Percentiles rank a stretch among this genome's conserved stretches.
Conservation (phyloP, 2,888 invertebrate genomes). For the Entomobrya multifasciata region DNA sequence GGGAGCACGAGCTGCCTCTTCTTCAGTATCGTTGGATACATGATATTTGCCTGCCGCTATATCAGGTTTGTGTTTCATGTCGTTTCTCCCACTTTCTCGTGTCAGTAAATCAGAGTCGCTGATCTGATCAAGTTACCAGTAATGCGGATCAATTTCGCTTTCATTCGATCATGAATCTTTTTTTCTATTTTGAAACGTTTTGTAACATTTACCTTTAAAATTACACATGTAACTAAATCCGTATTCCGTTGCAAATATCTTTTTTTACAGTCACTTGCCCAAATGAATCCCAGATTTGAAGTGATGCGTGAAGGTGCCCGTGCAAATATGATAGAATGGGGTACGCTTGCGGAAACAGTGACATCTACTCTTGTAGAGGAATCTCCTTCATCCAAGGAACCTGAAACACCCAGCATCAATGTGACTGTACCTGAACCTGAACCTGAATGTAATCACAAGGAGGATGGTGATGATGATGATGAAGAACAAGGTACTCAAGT, state of each 20-base stretch:
- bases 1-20: conserved; percentile 84
- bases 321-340: conserved; percentile 82
- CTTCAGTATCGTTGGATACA: conserved; percentile 83
- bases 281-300: conserved; percentile 82
- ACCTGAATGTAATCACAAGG: not conserved
- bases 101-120: no score
- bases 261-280: conserved; percentile 81
- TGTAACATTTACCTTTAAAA: no score
- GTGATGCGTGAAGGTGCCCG: conserved; percentile 82
- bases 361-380: not conserved
- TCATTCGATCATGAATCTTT: no score
- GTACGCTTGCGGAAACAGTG: conserved; percentile 80
- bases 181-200: no score
- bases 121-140: no score
- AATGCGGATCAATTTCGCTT: no score
- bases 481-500: conserved; percentile 50
- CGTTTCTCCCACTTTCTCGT: no score
- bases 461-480: not conserved
- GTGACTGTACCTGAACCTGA: not conserved
- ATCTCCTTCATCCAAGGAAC: not conserved
- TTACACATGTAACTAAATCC: no score
- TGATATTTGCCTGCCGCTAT: conserved; percentile 82
- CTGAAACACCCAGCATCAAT: not conserved
- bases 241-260: not conserved
- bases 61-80: conserved; percentile 81